These are phyloP conservation scores for Conomelus anceps DNA, from an alignment of 2,888 invertebrate species.

Conservation along the genomic window DNA sequence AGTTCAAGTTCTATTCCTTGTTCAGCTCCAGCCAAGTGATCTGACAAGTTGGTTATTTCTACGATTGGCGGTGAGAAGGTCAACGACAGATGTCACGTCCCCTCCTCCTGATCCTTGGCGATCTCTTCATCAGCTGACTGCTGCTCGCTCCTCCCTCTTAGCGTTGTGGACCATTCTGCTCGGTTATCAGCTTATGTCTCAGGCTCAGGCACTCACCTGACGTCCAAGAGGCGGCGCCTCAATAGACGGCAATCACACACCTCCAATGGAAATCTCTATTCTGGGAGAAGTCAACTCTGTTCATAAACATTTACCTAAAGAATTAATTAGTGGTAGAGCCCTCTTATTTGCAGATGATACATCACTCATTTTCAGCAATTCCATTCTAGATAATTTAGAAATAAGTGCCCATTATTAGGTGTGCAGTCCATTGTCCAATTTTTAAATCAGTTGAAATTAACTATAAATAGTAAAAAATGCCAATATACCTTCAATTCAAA, in stretches of 20 bases:
- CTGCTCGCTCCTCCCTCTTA: background rate
- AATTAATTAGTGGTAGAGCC: too few relatives aligned
- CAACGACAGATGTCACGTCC: background rate
- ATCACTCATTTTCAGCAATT: too few relatives aligned
- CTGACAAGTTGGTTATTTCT: background rate
- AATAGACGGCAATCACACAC: background rate
- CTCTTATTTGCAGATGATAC: too few relatives aligned
- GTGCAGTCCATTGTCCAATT: too few relatives aligned
- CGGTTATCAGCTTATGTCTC: background rate
- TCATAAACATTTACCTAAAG: too few relatives aligned
- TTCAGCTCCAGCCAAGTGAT: background rate
- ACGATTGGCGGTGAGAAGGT: background rate
- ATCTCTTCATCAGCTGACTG: background rate
- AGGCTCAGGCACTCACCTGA: background rate
- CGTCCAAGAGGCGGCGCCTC: background rate
- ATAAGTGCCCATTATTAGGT: too few relatives aligned
- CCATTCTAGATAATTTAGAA: too few relatives aligned
- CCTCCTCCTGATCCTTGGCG: background rate
- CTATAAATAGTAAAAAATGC: too few relatives aligned
- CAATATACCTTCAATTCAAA: too few relatives aligned
- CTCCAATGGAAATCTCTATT: background rate
- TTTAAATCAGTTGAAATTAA: too few relatives aligned
- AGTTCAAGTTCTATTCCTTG: too few relatives aligned
- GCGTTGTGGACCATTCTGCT: background rate
- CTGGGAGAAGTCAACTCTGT: background rate